Evolutionary conservation across 2,888 invertebrate genomes (phyloP).

Genomic region (Phania funesta): DNA sequence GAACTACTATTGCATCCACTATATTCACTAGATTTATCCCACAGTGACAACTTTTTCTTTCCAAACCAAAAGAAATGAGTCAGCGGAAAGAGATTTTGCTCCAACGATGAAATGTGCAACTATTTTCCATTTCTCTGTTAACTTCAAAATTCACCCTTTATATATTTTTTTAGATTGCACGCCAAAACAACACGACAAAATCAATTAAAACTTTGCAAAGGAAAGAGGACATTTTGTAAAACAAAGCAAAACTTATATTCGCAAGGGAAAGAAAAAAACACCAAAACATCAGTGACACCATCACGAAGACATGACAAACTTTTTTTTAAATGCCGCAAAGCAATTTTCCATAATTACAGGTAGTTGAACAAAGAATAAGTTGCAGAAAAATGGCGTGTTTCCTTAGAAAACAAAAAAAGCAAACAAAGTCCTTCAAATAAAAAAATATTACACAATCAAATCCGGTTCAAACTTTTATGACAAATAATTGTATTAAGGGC

Average conservation of each 20-base stretch:
- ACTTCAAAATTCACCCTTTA: neutral
- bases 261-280: neutral
- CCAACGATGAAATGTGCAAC: too few relatives aligned
- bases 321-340: slow-evolving; percentile 62
- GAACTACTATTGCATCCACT: too few relatives aligned
- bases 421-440: slow-evolving; percentile 24
- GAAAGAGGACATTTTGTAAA: slow-evolving; percentile 30
- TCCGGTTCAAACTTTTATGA: slow-evolving; percentile 54
- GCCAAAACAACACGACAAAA: neutral
- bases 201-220: neutral
- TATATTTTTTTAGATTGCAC: neutral
- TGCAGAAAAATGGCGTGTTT: slow-evolving; percentile 62
- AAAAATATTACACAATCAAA: neutral
- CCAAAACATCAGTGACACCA: slow-evolving; percentile 52
- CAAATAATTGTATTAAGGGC: slow-evolving; percentile 51
- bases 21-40: too few relatives aligned
- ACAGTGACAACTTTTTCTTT: too few relatives aligned
- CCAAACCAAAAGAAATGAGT: too few relatives aligned
- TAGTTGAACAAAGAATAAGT: slow-evolving; percentile 33
- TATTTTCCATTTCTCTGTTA: neutral
- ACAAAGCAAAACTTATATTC: neutral
- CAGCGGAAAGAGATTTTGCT: too few relatives aligned
- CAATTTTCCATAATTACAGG: slow-evolving; percentile 68
- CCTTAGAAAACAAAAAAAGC: neutral
- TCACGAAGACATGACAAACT: slow-evolving; percentile 47